Conservation (phyloP, 1,140 invertebrate species). For the Drepana arcuata region DNA sequence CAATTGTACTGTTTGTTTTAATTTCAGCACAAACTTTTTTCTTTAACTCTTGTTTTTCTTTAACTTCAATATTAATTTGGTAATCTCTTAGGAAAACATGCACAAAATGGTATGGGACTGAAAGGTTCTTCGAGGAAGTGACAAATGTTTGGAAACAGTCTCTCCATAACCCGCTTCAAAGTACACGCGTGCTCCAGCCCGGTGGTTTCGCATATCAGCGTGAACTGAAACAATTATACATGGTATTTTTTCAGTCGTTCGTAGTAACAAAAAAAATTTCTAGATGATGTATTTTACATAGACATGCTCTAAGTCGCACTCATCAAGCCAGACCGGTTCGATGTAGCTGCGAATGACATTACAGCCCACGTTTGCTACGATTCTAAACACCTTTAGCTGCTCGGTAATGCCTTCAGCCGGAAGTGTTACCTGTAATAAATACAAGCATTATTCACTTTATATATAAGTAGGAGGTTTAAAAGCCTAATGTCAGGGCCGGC, state of each 20-base stretch:
- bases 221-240: conserved; percentile 16
- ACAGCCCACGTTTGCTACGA: conserved; percentile 15
- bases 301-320: conserved; percentile 8
- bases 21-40: no score
- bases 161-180: conserved; percentile 20
- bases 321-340: conserved; percentile 10
- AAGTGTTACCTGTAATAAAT: conserved; percentile 13
- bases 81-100: conserved; percentile 17
- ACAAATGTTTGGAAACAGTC: conserved; percentile 20
- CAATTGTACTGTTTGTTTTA: no score
- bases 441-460: no score
- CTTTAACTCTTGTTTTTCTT: no score
- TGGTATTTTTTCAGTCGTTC: no score
- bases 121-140: conserved; percentile 20
- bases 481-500: no score
- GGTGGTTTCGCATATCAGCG: conserved; percentile 16
- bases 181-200: conserved; percentile 15
- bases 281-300: conserved; percentile 7
- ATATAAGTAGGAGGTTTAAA: no score
- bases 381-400: conserved; percentile 7
- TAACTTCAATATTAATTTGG: no score
- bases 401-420: conserved; percentile 2
- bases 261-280: conserved; percentile 1
- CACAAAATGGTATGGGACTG: conserved; percentile 14
- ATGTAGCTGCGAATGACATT: conserved; percentile 9